These are phyloP conservation scores for Salarias fasciatus DNA, from an alignment of 2,797 vertebrate species.

Conservation along the genomic window DNA sequence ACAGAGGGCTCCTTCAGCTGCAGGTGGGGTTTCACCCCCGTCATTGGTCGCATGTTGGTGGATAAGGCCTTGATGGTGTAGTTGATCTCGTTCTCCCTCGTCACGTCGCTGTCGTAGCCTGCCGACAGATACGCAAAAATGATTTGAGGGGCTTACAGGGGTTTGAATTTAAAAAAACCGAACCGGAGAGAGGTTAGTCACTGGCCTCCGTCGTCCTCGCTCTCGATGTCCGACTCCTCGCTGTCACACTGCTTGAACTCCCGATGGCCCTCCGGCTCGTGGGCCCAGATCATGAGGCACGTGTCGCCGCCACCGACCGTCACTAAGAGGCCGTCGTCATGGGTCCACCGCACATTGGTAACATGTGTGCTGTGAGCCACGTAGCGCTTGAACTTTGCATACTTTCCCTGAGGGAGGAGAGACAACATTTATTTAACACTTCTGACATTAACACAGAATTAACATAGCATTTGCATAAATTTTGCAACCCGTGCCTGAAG, in stretches of 20 bases:
- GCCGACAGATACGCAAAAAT: slow-evolving; percentile 18
- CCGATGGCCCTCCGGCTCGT: slow-evolving; percentile 88
- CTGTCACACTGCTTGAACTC: slow-evolving; percentile 93
- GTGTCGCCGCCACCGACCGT: slow-evolving; percentile 93
- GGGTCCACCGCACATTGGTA: slow-evolving; percentile 95
- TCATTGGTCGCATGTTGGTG: slow-evolving; percentile 94
- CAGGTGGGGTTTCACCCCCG: slow-evolving; percentile 95
- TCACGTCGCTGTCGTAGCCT: slow-evolving; percentile 99
- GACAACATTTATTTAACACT: slow-evolving; percentile 40
- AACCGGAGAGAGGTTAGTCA: slow-evolving; percentile 7
- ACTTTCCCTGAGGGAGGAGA: slow-evolving; percentile 87
- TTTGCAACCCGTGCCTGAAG: slow-evolving; percentile 1
- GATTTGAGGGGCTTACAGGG: background rate
- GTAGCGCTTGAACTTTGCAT: slow-evolving; percentile 96
- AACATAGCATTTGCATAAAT: slow-evolving; percentile 53
- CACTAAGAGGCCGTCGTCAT: slow-evolving; percentile 92
- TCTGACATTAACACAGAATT: slow-evolving; percentile 53
- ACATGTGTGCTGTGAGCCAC: slow-evolving; percentile 97
- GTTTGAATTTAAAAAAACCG: background rate
- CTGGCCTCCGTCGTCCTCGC: slow-evolving; percentile 97
- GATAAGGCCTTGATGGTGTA: slow-evolving; percentile 99
- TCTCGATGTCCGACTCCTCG: slow-evolving; percentile 96
- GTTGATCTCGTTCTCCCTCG: slow-evolving; percentile 94
- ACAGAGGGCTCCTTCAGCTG: slow-evolving; percentile 95
- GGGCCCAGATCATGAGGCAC: slow-evolving; percentile 96